A percentile compares a stretch with the other conserved stretches of the same genome.
Evolutionary conservation across 2,113 vertebrate genomes (phyloP).

Genomic region (Desmodus rotundus): DNA sequence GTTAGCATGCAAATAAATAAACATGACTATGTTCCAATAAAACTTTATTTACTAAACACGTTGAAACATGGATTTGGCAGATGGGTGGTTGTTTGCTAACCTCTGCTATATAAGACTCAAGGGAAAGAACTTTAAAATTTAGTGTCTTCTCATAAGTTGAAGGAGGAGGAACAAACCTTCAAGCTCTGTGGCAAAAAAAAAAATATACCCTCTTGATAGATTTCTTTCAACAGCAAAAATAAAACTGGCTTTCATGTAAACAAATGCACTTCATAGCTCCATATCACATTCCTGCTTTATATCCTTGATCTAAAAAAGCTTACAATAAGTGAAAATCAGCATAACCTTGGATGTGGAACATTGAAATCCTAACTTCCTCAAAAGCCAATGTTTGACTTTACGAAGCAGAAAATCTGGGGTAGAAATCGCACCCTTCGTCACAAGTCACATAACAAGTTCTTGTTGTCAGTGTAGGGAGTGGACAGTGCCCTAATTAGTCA

Average conservation of each 20-base stretch:
- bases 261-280: background rate
- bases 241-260: slow-evolving; percentile 46
- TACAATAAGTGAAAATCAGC: slow-evolving; percentile 20
- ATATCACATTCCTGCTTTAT: background rate
- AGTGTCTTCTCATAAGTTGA: slow-evolving; percentile 39
- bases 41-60: background rate
- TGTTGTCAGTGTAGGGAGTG: background rate
- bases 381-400: background rate
- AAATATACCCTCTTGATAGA: background rate
- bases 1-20: background rate
- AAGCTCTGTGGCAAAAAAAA: slow-evolving; percentile 11
- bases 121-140: slow-evolving; percentile 55
- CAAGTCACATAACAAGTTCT: background rate
- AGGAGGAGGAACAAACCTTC: slow-evolving; percentile 67
- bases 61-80: background rate
- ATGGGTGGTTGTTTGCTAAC: background rate
- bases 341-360: background rate
- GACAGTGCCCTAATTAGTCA: background rate
- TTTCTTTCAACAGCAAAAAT: slow-evolving; percentile 59
- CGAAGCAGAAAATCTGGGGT: background rate
- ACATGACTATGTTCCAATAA: background rate
- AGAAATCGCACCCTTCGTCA: background rate
- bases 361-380: background rate
- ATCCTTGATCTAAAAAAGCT: background rate
- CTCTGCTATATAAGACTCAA: background rate